Base-by-base conservation (phyloP, 2,113 vertebrate species). In the Gymnarchus niloticus region DNA sequence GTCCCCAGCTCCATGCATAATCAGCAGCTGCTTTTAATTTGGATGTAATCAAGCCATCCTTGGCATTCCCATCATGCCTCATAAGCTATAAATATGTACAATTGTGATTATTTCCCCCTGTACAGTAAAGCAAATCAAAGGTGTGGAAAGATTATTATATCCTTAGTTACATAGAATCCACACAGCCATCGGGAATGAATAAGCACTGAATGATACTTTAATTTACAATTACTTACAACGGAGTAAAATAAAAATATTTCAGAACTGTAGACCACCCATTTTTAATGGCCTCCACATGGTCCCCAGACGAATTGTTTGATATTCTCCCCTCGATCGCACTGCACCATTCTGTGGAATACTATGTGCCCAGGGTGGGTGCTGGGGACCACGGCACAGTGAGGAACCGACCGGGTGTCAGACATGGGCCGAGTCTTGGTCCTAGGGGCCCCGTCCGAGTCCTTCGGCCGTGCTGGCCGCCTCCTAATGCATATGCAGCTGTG, bases 141-240 rank as follows among this genome's bases (percentile, higher is more conserved):
- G 86, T 52, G 89, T 65, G 88, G 90, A 90, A 88, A 91, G 89
- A 81, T 86, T 86, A 81, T 89, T 89, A 86, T 88, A 86, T 86
- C 84, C 84, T 28, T 83, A 78, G 51, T 83, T 87, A 81, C 83
- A 83, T 33, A 61, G 37, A 44, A 51, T 52, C 86, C 52, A 33
- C 65, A 21, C 9, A 78, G 65, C 83, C 86, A 87, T 87, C 85
- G 85, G 88, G 88, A 87, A 83, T 7, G 69, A 87, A 89, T 87
- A 87, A 86, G 88, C 80, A 54, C 57, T 84, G 48, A 84, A 84
- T 77, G 73, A 88, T 81, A 83, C 86, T 90, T 89, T 90, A 65
- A 89, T 89, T 89, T 89, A 87, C 89, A 90, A 90, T 89, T 89
- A 87, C 88, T 89, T 90, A 86, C 87, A 87, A 88, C 73, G 76